phyloP scores from a whole-genome alignment of 1,140 invertebrate species.

The Drosophila busckii region DNA sequence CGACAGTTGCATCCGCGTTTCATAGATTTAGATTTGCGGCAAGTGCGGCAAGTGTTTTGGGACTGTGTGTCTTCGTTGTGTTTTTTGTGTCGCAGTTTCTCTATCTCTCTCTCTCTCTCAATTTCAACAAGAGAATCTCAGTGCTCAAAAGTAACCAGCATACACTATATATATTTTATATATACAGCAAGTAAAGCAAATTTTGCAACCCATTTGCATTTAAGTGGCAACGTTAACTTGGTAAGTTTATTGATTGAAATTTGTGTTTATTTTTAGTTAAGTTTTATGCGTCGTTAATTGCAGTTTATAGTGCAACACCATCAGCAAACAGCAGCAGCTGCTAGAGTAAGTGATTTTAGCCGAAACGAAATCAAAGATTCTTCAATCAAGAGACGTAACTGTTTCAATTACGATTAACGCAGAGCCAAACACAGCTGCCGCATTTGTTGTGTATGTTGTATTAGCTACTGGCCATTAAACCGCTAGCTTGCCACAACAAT shows the following conservation, averaged over 20 bases:
- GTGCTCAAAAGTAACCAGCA: too few species aligned
- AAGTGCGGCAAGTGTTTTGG: slow-evolving; percentile 24
- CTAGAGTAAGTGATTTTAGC: slow-evolving; percentile 2
- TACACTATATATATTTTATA: too few species aligned
- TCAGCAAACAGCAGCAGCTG: slow-evolving; percentile 13
- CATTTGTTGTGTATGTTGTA: slow-evolving; percentile 19
- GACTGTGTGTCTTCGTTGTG: slow-evolving; percentile 4
- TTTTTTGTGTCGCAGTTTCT: background rate
- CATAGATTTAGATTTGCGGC: slow-evolving; percentile 53
- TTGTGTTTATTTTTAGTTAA: slow-evolving; percentile 26
- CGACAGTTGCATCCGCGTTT: slow-evolving; percentile 60
- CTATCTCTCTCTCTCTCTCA: background rate
- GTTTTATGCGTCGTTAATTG: slow-evolving; percentile 67
- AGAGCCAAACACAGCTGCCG: slow-evolving; percentile 39
- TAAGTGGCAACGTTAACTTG: slow-evolving; percentile 8
- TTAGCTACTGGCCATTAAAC: slow-evolving; percentile 48
- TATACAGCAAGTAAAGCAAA: background rate
- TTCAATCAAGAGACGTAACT: slow-evolving; percentile 60
- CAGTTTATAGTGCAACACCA: slow-evolving; percentile 65
- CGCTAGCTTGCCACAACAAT: slow-evolving; percentile 66
- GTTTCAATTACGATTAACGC: slow-evolving; percentile 72
- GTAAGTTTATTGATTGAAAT: slow-evolving; percentile 47
- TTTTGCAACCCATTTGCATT: slow-evolving; percentile 16
- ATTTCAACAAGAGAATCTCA: slow-evolving; percentile 26
- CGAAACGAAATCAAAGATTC: slow-evolving; percentile 37